Percentiles rank a stretch among this genome's conserved stretches.
These are phyloP conservation scores for Bombus polaris DNA, from an alignment of 1,140 invertebrate species.

Conservation along the genomic window DNA sequence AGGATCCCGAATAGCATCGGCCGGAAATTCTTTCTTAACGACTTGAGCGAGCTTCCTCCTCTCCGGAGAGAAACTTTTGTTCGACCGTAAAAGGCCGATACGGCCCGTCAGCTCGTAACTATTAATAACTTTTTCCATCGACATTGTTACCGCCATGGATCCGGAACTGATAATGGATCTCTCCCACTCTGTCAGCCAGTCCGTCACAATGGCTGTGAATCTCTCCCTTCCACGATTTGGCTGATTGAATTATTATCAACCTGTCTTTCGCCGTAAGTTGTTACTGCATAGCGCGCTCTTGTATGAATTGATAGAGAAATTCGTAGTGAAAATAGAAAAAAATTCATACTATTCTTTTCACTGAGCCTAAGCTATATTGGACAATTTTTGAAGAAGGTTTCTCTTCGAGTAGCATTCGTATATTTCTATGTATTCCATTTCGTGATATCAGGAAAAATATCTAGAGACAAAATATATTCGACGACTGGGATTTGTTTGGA, in stretches of 20 bases:
- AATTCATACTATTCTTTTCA: not conserved
- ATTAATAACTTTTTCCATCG: conserved; percentile 56
- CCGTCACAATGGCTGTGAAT: not conserved
- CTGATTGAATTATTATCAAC: not conserved
- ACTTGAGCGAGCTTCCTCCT: not conserved
- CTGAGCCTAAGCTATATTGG: not conserved
- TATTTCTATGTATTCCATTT: not conserved
- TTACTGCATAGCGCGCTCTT: not conserved
- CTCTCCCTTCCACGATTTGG: conserved; percentile 1
- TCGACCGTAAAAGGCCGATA: conserved; percentile 26
- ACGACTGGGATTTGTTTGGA: not conserved
- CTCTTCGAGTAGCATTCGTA: not conserved
- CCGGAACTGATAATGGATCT: conserved; percentile 40
- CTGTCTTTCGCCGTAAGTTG: not conserved
- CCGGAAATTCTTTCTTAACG: conserved; percentile 66
- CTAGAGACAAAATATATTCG: not conserved
- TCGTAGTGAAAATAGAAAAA: not conserved
- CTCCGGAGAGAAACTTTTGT: conserved; percentile 1
- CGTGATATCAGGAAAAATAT: no score
- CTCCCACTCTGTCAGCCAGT: not conserved
- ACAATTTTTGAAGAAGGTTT: not conserved
- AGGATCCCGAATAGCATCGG: not conserved
- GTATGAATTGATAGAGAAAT: not conserved
- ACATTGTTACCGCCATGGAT: conserved; percentile 23
- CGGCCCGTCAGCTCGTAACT: conserved; percentile 23